Percentiles rank a stretch among this genome's conserved stretches.
These are phyloP conservation scores for Shargacucullia verbasci DNA, from an alignment of 2,888 invertebrate species.

Conservation along the genomic window DNA sequence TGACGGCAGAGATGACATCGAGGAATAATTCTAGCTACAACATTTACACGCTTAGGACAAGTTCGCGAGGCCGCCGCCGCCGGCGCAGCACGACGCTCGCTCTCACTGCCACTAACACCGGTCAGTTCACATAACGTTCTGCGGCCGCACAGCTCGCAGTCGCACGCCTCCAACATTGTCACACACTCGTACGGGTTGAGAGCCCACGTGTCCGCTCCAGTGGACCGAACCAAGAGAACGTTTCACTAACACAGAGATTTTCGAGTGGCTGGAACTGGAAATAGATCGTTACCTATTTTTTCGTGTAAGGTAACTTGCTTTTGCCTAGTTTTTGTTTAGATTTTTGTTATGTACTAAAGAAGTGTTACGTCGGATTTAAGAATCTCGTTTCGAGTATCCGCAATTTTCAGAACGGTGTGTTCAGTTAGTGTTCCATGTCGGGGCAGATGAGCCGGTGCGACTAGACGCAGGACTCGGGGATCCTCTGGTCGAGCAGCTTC, in stretches of 20 bases:
- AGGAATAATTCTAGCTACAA: constrained; percentile 62
- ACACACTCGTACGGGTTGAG: constrained; percentile 8
- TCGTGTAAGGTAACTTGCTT: constrained; percentile 5
- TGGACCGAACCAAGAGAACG: neutral
- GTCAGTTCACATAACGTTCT: neutral
- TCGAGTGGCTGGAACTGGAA: neutral
- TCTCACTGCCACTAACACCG: constrained; percentile 11
- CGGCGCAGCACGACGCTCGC: constrained; percentile 6
- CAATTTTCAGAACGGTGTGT: neutral
- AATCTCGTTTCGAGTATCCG: no score
- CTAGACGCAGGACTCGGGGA: constrained; percentile 97
- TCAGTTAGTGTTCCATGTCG: neutral
- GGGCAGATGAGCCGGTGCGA: constrained; percentile 18
- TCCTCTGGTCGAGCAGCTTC: constrained; percentile 95
- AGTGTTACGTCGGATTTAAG: no score
- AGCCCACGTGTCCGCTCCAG: neutral
- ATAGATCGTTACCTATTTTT: neutral
- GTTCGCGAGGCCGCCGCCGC: neutral
- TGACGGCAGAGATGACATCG: constrained; percentile 41
- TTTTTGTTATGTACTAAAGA: no score
- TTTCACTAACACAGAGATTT: constrained; percentile 15
- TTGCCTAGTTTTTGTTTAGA: no score
- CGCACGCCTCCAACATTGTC: neutral
- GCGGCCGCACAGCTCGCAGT: neutral
- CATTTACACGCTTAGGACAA: constrained; percentile 69